phyloP scores from a whole-genome alignment of 2,888 invertebrate species.

The Drosophila imparisetae region DNA sequence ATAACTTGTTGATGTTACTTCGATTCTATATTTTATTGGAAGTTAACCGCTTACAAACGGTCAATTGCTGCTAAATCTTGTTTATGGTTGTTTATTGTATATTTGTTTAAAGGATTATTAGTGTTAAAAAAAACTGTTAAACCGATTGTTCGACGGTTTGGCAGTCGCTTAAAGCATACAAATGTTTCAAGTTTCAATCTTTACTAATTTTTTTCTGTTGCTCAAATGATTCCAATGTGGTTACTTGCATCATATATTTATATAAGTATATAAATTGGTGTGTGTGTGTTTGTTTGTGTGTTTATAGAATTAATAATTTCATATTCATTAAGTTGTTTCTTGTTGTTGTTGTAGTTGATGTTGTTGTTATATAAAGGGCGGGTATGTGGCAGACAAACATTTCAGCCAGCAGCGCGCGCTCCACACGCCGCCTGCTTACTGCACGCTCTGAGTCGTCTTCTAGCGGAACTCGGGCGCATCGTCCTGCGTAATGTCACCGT shows the following conservation, averaged over 20 bases:
- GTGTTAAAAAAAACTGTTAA: constrained; percentile 45
- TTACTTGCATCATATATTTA: constrained; percentile 48
- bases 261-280: constrained; percentile 43
- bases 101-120: constrained; percentile 60
- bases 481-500: constrained; percentile 94
- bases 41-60: constrained; percentile 52
- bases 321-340: constrained; percentile 68
- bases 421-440: constrained; percentile 69
- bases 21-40: constrained; percentile 56
- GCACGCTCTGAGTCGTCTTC: constrained; percentile 60
- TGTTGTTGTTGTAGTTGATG: constrained; percentile 66
- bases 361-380: constrained; percentile 83
- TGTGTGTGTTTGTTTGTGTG: constrained; percentile 20
- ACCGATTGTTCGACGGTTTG: constrained; percentile 44
- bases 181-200: constrained; percentile 41
- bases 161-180: constrained; percentile 67
- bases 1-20: constrained; percentile 43
- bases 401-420: constrained; percentile 71
- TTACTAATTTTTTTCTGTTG: constrained; percentile 38
- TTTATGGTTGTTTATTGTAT: constrained; percentile 51
- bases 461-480: constrained; percentile 85
- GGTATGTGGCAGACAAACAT: constrained; percentile 85
- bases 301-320: constrained; percentile 76
- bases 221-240: constrained; percentile 59
- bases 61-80: constrained; percentile 65